Base-by-base conservation (phyloP, 2,888 invertebrate genomes). In the Drosophila pseudotakahashii region DNA sequence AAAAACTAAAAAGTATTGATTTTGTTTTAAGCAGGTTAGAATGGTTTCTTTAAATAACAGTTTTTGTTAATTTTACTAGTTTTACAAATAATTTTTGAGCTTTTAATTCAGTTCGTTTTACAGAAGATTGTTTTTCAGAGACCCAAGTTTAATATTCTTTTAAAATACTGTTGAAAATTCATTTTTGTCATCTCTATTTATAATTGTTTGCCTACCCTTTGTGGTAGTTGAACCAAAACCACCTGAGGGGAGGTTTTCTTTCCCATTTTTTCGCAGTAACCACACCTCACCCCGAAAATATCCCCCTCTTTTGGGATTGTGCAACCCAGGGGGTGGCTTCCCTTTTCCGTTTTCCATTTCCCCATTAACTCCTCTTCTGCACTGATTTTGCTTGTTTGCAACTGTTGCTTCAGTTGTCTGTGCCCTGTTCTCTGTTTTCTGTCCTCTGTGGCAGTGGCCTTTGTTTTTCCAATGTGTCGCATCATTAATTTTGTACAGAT, bases 401-500 rank as follows among this genome's bases (percentile, higher is more conserved):
- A 82, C 82, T 75, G 82, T 84, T 84, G 84, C 87, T 88, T 80
- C 81, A 76, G 26, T 53, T 53, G 66, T 23, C 42, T 59, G 26
- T 26, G 64, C 42, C 39, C 30, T 58, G 42, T 30, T 52, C 42
- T 39, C 30, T 58, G 42, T 30, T 55, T 42, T 53, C 47, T 44
- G 41, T 32, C 44, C 48, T 57, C 53, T 13, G 45, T 6, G 45
- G 30, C 45, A n/a, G 14, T 9, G 41, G 23, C 44, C 30, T 62
- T 59, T 76, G 67, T 75, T 79, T 72, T 74, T 60, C 73, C 76
- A 76, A 76, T 74, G 84, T 86, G 75, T 76, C 84, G 80, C 81
- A 83, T 86, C 84, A 85, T 85, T 85, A 85, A 85, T 88, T 85
- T 84, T 70, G 73, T 79, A 81, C 87, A 77, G 87, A 74, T 85